phyloP scores from a whole-genome alignment of 2,797 vertebrate genomes.

The Gadopsis bispinosus region DNA sequence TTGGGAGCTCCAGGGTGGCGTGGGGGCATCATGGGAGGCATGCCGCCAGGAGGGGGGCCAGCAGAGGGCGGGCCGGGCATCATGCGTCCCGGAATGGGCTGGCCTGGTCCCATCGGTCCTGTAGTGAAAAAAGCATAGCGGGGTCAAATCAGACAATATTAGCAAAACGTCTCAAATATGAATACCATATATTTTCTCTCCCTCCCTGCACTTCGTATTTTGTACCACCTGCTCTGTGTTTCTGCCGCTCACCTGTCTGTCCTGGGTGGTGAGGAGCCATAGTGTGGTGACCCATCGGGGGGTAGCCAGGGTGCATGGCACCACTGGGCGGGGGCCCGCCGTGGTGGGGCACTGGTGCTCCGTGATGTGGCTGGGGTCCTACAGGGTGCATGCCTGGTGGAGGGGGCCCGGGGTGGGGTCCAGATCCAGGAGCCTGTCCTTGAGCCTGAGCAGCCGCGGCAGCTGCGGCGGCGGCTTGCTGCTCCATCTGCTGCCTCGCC shows the following conservation, averaged over 20 bases:
- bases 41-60: constrained; percentile 80
- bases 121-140: neutral
- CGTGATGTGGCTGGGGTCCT: constrained; percentile 79
- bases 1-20: constrained; percentile 91
- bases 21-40: constrained; percentile 90
- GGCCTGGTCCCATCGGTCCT: constrained; percentile 87
- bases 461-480: constrained; percentile 86
- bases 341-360: constrained; percentile 75
- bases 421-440: constrained; percentile 74
- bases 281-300: constrained; percentile 91
- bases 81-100: constrained; percentile 89
- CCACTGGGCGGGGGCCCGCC: constrained; percentile 79
- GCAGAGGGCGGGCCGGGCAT: constrained; percentile 83
- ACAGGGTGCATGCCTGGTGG: constrained; percentile 83
- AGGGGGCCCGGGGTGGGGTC: constrained; percentile 79
- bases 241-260: constrained; percentile 86
- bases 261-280: constrained; percentile 93
- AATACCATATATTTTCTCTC: neutral
- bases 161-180: neutral
- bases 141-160: neutral
- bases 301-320: constrained; percentile 89
- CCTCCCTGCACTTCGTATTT: neutral
- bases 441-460: constrained; percentile 77
- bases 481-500: constrained; percentile 97
- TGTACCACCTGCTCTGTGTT: neutral